Base-by-base conservation (phyloP, 1,140 invertebrate genomes). In the Sinella curviseta region DNA sequence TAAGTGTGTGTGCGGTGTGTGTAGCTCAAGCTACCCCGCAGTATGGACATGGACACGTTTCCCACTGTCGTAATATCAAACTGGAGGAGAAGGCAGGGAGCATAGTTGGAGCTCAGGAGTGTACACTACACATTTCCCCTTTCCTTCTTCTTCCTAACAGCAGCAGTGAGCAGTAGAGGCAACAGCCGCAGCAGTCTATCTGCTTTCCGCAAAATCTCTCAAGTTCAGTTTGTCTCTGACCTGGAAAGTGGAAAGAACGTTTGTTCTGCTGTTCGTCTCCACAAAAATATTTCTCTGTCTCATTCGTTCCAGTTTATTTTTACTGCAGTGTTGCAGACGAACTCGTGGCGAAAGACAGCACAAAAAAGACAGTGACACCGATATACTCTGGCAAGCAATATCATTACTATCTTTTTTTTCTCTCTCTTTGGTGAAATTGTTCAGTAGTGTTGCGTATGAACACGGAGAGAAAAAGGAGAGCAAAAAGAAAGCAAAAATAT, bases 201-300 rank as follows among this genome's bases (percentile, higher is more conserved):
- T 24, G 30, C 65, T 70, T 70, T 70, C 65, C 30, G 31, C 65
- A 31, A 30, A 30, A 33, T 60, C 65, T 70, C 8, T 70, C 30
- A 65, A 65, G 28, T 70, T 70, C 65, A 70, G 65, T 70, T 70
- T 70, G 28, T 70, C 31, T 30, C 65, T 70, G 65, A 70, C 65
- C 65, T 70, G 65, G 65, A 70, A 70, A 70, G 65, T 70, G 65
- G 65, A 31, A 70, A 33, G 3, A 70, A 31, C 57, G n/a, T 31
- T 2, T 30, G 65, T 70, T 65, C 24, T n/a, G 14, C 57, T 65
- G 24, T 26, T 4, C 39, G 39, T n/a, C n/a, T n/a, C n/a, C n/a
- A n/a, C n/a, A n/a, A n/a, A n/a, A n/a, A n/a, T n/a, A n/a, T n/a
- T n/a, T n/a, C n/a, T n/a, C n/a, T n/a, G n/a, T n/a, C n/a, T n/a